A percentile compares a stretch with the other conserved stretches of the same genome.
These are phyloP conservation scores for Ips typographus DNA, from an alignment of 1,140 invertebrate genomes.

Conservation along the genomic window DNA sequence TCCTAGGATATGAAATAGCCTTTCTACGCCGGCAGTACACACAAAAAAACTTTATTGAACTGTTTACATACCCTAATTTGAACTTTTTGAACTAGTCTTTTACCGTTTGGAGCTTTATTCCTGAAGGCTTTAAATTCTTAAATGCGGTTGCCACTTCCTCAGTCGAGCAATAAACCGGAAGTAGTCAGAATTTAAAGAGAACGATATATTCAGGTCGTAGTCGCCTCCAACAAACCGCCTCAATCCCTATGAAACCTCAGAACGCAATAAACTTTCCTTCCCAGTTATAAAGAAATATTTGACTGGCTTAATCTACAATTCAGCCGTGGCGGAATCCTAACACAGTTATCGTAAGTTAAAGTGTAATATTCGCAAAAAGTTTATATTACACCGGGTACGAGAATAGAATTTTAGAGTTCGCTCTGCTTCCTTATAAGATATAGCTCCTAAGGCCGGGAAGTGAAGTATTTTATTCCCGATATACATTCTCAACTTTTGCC, in stretches of 20 bases:
- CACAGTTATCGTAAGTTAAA: slow-evolving; percentile 33
- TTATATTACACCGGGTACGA: slow-evolving; percentile 30
- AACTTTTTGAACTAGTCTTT: too few relatives aligned
- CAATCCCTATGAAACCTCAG: not conserved
- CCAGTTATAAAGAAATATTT: slow-evolving; percentile 28
- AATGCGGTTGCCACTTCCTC: too few relatives aligned
- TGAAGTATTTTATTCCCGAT: slow-evolving; percentile 27
- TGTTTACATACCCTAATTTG: too few relatives aligned
- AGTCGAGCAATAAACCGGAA: too few relatives aligned
- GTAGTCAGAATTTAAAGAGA: too few relatives aligned
- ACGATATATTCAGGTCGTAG: too few relatives aligned
- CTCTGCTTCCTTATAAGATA: slow-evolving; percentile 24
- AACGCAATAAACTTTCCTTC: slow-evolving; percentile 24
- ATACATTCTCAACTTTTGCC: slow-evolving; percentile 23
- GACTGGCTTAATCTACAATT: slow-evolving; percentile 28
- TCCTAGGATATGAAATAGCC: too few relatives aligned
- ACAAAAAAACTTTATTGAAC: too few relatives aligned
- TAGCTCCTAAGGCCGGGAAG: slow-evolving; percentile 13
- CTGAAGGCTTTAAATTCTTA: too few relatives aligned
- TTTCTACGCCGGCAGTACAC: too few relatives aligned
- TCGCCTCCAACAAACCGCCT: too few relatives aligned
- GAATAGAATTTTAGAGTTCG: slow-evolving; percentile 28
- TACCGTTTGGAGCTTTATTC: too few relatives aligned
- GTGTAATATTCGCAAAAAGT: slow-evolving; percentile 32
- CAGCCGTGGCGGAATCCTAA: slow-evolving; percentile 24